phyloP scores from a whole-genome alignment of 2,797 vertebrate species.

The Eremophila alpestris region DNA sequence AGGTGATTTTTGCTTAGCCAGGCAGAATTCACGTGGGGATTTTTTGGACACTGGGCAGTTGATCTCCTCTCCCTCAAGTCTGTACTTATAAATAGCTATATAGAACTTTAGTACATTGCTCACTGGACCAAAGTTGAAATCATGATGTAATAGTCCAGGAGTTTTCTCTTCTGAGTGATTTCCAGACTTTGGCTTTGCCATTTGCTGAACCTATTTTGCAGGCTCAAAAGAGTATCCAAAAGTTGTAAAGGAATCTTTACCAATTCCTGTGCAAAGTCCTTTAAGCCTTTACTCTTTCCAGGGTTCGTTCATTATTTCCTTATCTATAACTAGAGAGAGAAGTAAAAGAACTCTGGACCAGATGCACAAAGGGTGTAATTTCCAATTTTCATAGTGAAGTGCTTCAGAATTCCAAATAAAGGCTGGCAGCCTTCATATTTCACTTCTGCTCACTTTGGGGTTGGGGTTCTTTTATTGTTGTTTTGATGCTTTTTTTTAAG shows the following conservation, averaged over 20 bases:
- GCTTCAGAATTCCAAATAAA: neutral
- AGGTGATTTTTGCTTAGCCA: neutral
- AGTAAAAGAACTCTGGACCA: neutral
- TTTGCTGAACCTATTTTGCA: neutral
- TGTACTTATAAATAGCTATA: neutral
- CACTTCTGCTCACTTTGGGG: neutral
- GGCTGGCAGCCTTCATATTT: neutral
- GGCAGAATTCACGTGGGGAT: neutral
- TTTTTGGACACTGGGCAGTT: neutral
- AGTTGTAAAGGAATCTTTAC: neutral
- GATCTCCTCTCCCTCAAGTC: neutral
- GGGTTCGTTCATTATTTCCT: neutral
- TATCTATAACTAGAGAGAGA: neutral
- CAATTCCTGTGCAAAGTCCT: neutral
- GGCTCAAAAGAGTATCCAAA: neutral
- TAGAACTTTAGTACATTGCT: neutral
- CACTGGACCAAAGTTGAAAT: neutral
- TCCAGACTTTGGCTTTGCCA: neutral
- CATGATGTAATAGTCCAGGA: neutral
- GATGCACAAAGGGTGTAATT: neutral
- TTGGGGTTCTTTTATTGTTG: neutral
- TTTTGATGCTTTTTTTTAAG: rapidly evolving
- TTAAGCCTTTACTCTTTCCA: neutral
- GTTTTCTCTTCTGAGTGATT: neutral
- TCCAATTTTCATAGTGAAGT: neutral